Evolutionary conservation across 1,140 invertebrate genomes (phyloP).

Genomic region (Pseudoatta argentina): DNA sequence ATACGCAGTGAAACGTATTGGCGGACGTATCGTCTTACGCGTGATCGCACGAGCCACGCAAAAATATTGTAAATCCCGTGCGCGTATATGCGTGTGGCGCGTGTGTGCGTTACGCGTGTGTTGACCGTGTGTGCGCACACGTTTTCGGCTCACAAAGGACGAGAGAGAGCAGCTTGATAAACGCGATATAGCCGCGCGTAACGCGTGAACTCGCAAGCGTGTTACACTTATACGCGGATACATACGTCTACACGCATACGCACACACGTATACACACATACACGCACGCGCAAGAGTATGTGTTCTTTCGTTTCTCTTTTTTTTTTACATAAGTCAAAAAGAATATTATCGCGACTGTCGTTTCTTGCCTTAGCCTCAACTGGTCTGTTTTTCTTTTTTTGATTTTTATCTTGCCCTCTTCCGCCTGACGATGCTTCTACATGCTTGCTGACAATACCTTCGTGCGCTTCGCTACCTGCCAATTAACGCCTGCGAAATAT

Average conservation of each 20-base stretch:
- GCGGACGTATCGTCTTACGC: constrained; percentile 60
- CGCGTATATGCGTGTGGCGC: constrained; percentile 4
- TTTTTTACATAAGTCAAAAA: constrained; percentile 45
- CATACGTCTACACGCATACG: constrained; percentile 2
- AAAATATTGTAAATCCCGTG: constrained; percentile 48
- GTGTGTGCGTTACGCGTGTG: neutral
- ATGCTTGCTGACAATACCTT: constrained; percentile 87
- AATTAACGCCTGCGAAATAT: constrained; percentile 85
- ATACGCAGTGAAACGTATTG: constrained; percentile 31
- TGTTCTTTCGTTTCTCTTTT: constrained; percentile 36
- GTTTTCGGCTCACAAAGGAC: neutral
- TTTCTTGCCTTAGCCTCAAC: constrained; percentile 84
- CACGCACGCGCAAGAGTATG: constrained; percentile 1
- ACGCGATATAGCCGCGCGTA: neutral
- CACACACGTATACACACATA: neutral
- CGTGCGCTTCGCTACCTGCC: constrained; percentile 87
- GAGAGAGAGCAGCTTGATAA: neutral
- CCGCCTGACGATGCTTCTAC: constrained; percentile 87
- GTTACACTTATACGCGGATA: neutral
- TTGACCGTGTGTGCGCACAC: neutral
- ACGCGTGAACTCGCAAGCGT: neutral
- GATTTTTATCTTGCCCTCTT: constrained; percentile 87
- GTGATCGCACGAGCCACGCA: constrained; percentile 36
- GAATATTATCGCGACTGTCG: constrained; percentile 74
- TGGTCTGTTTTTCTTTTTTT: constrained; percentile 87